Conservation (phyloP, 1,140 invertebrate species). For the Tribolium madens region DNA sequence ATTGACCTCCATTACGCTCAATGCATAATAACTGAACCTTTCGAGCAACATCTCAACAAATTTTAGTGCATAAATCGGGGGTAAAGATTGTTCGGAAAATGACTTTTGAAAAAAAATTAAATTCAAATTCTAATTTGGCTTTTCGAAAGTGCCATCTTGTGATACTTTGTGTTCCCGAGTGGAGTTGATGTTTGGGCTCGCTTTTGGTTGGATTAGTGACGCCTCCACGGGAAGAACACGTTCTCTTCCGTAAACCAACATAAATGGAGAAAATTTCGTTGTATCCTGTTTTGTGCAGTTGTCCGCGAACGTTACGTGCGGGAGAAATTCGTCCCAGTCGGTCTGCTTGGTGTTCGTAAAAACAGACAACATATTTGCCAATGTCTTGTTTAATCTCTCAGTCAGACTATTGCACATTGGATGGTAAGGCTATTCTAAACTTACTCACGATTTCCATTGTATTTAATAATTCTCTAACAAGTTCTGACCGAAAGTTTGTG, state of each 20-base stretch:
- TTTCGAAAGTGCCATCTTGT: constrained; percentile 56
- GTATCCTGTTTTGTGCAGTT: constrained; percentile 50
- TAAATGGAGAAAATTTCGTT: constrained; percentile 45
- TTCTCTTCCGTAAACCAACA: constrained; percentile 51
- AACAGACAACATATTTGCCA: constrained; percentile 50
- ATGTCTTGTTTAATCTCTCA: constrained; percentile 60
- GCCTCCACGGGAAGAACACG: constrained; percentile 49
- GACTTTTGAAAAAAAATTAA: too few species aligned
- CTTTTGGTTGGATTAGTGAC: constrained; percentile 12
- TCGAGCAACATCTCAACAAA: too few species aligned
- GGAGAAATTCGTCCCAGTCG: constrained; percentile 50
- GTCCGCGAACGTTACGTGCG: constrained; percentile 52
- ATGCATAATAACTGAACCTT: too few species aligned
- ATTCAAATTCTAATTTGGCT: constrained; percentile 47
- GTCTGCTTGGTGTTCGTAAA: constrained; percentile 51
- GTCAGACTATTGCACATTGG: constrained; percentile 59
- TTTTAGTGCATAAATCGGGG: too few species aligned
- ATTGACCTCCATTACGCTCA: too few species aligned
- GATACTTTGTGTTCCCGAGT: constrained; percentile 56
- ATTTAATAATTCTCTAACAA: constrained; percentile 49
- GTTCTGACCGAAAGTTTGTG: constrained; percentile 52
- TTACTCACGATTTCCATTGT: constrained; percentile 46
- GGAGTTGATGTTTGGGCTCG: background rate
- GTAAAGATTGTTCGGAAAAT: too few species aligned
- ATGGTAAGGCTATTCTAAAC: constrained; percentile 61